These are phyloP conservation scores for Tholera decimalis DNA, from an alignment of 2,888 invertebrate genomes.

Conservation along the genomic window DNA sequence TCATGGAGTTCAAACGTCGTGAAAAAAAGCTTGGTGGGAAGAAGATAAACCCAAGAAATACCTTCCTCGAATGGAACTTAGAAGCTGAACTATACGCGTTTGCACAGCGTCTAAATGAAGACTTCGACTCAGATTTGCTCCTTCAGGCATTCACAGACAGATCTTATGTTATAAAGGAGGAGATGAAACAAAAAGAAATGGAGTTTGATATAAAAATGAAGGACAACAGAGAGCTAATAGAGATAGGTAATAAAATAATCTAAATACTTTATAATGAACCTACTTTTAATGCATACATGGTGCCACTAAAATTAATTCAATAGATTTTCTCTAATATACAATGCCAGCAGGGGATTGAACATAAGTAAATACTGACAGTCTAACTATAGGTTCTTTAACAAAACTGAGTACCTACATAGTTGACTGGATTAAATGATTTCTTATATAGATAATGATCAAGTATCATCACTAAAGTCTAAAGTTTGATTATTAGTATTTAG, in stretches of 20 bases:
- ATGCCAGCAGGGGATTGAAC: too few relatives aligned
- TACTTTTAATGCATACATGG: too few relatives aligned
- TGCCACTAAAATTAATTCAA: too few relatives aligned
- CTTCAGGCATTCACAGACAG: conserved; percentile 95
- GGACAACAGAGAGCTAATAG: conserved; percentile 93
- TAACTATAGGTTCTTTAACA: too few relatives aligned
- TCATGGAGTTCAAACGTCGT: conserved; percentile 92
- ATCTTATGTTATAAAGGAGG: conserved; percentile 94
- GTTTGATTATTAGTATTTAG: too few relatives aligned
- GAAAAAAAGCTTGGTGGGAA: conserved; percentile 92
- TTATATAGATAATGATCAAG: too few relatives aligned
- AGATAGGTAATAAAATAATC: conserved; percentile 86
- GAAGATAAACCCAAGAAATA: conserved; percentile 88
- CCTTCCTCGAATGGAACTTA: conserved; percentile 96
- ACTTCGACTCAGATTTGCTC: conserved; percentile 94
- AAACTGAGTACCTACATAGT: too few relatives aligned
- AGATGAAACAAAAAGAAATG: conserved; percentile 93
- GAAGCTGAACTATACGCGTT: conserved; percentile 97
- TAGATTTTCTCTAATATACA: too few relatives aligned
- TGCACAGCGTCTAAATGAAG: conserved; percentile 96
- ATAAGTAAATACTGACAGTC: too few relatives aligned
- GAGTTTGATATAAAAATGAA: conserved; percentile 93
- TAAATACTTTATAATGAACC: not conserved
- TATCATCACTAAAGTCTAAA: too few relatives aligned
- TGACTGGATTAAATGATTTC: too few relatives aligned